These are phyloP conservation scores for Grus americana DNA, from an alignment of 2,113 vertebrate species.

Conservation along the genomic window DNA sequence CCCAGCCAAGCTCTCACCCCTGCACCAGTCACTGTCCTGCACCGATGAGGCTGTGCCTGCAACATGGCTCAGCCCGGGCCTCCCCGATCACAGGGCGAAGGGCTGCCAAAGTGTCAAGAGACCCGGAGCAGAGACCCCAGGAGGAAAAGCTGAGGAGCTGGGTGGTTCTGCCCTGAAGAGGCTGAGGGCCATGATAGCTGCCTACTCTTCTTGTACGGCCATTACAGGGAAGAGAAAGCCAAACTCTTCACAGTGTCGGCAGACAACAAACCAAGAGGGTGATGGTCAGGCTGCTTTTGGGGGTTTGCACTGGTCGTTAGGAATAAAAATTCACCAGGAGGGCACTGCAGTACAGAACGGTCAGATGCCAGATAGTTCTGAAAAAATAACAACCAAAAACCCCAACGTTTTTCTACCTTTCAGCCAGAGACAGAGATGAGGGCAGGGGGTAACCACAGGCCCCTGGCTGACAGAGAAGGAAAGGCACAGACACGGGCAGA, in stretches of 20 bases:
- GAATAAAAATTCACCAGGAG: background rate
- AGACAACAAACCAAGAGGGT: background rate
- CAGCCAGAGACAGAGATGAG: background rate
- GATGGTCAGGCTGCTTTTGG: background rate
- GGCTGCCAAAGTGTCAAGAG: rapidly evolving
- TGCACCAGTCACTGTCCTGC: rapidly evolving
- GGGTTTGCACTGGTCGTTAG: rapidly evolving
- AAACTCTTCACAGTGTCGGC: rapidly evolving
- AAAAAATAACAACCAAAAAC: background rate
- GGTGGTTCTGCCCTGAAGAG: background rate
- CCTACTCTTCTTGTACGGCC: background rate
- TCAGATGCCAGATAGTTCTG: rapidly evolving
- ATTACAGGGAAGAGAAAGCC: background rate
- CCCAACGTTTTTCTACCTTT: rapidly evolving
- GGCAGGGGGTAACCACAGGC: background rate
- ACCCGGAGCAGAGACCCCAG: rapidly evolving
- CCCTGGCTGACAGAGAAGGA: background rate
- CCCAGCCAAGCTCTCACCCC: background rate
- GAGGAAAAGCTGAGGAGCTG: no score
- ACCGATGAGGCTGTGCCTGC: no score
- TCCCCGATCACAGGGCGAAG: rapidly evolving
- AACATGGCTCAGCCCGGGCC: background rate
- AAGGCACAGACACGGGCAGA: background rate
- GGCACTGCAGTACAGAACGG: rapidly evolving
- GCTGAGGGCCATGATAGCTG: rapidly evolving